phyloP scores from a whole-genome alignment of 1,140 invertebrate species.

The Philopotamus ludificatus region DNA sequence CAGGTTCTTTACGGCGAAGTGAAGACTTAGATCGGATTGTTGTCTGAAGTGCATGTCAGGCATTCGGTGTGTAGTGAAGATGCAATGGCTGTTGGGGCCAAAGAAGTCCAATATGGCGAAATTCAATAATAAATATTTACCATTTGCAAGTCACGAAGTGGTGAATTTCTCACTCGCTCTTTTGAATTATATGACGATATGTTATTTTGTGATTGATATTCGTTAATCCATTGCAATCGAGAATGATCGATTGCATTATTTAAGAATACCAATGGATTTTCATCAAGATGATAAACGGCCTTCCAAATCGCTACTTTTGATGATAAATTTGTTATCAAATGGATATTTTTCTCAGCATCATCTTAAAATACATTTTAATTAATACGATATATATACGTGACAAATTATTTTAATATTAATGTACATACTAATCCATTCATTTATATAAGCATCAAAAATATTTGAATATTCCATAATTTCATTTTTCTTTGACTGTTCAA shows the following conservation, averaged over 20 bases:
- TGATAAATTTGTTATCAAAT: slow-evolving; percentile 10
- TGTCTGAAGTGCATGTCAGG: too few species aligned
- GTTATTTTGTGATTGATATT: not conserved
- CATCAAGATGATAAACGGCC: slow-evolving; percentile 1
- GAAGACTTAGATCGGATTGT: too few species aligned
- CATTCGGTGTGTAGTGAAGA: too few species aligned
- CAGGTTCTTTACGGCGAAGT: too few species aligned
- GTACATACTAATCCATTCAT: slow-evolving; percentile 29
- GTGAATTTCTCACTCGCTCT: not conserved
- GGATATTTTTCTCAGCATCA: not conserved
- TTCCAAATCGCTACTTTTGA: slow-evolving; percentile 13
- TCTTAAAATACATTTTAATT: slow-evolving; percentile 4
- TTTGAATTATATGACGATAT: not conserved
- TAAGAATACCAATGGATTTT: not conserved
- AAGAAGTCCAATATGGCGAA: too few species aligned
- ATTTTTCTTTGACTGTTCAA: not conserved
- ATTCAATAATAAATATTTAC: slow-evolving; percentile 1
- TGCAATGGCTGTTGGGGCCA: too few species aligned
- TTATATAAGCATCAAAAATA: slow-evolving; percentile 19
- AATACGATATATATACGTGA: not conserved
- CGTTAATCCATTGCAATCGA: slow-evolving; percentile 7
- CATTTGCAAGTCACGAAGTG: slow-evolving; percentile 12
- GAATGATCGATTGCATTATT: slow-evolving; percentile 1
- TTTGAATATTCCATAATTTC: slow-evolving; percentile 1
- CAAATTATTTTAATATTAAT: not conserved